A percentile compares a stretch with the other conserved stretches of the same genome.
phyloP scores from a whole-genome alignment of 1,140 invertebrate species.

The Rhyzopertha dominica region DNA sequence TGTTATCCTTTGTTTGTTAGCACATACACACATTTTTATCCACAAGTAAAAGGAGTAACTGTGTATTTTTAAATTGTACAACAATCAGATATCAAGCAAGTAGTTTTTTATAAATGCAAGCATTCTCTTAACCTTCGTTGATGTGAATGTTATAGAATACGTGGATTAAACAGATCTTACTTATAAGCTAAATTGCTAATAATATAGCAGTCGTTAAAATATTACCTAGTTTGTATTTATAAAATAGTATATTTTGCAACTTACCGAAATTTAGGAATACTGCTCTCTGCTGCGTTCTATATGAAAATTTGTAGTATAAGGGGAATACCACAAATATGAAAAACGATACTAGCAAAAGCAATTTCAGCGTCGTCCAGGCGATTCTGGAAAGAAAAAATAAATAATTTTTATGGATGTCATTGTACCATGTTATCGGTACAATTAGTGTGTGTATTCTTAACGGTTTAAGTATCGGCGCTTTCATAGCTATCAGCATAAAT shows the following conservation, averaged over 20 bases:
- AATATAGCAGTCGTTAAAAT: background rate
- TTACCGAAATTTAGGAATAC: constrained; percentile 28
- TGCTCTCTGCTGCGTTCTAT: constrained; percentile 17
- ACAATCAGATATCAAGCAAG: constrained; percentile 15
- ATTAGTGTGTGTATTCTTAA: too few relatives aligned
- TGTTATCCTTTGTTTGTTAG: too few relatives aligned
- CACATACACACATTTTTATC: too few relatives aligned
- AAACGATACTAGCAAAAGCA: constrained; percentile 12
- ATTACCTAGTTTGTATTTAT: constrained; percentile 1
- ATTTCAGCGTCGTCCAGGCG: constrained; percentile 17
- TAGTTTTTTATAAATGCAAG: constrained; percentile 6
- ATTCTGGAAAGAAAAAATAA: constrained; percentile 30
- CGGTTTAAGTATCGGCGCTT: too few relatives aligned
- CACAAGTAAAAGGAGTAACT: too few relatives aligned
- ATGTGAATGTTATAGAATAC: constrained; percentile 17
- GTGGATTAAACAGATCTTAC: too few relatives aligned
- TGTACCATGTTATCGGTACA: too few relatives aligned
- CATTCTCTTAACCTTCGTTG: constrained; percentile 3
- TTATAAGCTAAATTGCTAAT: background rate
- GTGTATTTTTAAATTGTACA: too few relatives aligned
- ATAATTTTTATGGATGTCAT: too few relatives aligned
- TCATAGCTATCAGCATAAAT: too few relatives aligned
- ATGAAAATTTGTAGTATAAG: constrained; percentile 20
- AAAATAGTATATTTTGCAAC: constrained; percentile 12
- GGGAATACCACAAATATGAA: constrained; percentile 21